phyloP scores from a whole-genome alignment of 1,140 invertebrate species.

The Orchesella cincta region DNA sequence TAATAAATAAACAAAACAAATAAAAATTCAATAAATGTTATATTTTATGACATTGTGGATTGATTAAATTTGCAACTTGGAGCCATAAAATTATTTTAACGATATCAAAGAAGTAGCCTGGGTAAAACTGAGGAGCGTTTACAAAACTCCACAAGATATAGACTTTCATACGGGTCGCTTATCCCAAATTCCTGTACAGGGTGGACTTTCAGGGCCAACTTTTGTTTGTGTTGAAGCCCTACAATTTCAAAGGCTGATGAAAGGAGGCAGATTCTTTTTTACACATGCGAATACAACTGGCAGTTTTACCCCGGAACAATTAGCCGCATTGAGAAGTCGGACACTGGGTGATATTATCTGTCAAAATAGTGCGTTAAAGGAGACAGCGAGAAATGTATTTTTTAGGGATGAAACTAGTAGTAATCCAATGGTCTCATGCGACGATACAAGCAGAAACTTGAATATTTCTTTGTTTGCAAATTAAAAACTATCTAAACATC shows the following conservation, averaged over 20 bases:
- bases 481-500: no score
- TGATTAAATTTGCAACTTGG: no score
- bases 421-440: background rate
- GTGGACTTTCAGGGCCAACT: slow-evolving; percentile 60
- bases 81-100: no score
- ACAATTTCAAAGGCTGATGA: slow-evolving; percentile 57
- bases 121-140: slow-evolving; percentile 57
- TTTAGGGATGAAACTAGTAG: background rate
- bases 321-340: slow-evolving; percentile 62
- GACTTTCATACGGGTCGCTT: slow-evolving; percentile 63
- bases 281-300: slow-evolving; percentile 61
- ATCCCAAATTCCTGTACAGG: slow-evolving; percentile 59
- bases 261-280: slow-evolving; percentile 62
- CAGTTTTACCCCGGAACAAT: slow-evolving; percentile 60
- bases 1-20: no score
- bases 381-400: slow-evolving; percentile 59
- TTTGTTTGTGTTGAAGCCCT: slow-evolving; percentile 58
- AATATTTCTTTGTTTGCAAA: background rate
- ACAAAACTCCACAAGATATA: slow-evolving; percentile 55
- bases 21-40: no score
- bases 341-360: slow-evolving; percentile 64
- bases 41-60: no score
- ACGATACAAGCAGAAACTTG: background rate
- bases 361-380: slow-evolving; percentile 57
- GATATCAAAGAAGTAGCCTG: slow-evolving; percentile 33